Conservation (phyloP, 2,113 vertebrate genomes). For the Laterallus jamaicensis region DNA sequence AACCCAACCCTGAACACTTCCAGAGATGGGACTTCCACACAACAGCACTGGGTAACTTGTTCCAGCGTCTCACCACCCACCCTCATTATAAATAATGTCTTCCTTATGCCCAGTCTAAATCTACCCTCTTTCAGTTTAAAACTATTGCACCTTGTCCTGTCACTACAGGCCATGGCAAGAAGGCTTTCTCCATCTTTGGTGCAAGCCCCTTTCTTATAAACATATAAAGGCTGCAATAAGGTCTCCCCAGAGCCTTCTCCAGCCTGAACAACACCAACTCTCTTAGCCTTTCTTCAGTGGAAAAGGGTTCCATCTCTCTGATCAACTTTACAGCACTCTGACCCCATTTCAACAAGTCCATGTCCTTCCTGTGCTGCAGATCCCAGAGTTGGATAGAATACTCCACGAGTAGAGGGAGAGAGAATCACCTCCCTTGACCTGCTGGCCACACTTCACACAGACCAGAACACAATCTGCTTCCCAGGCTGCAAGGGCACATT, state of each 20-base stretch:
- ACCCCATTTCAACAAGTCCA: neutral
- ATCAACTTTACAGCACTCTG: neutral
- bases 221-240: neutral
- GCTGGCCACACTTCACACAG: neutral
- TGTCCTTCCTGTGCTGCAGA: neutral
- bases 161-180: neutral
- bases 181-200: neutral
- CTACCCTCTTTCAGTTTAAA: neutral
- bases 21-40: neutral
- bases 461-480: neutral
- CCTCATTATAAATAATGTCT: too few species aligned
- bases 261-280: neutral
- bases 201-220: neutral
- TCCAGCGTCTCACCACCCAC: neutral
- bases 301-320: neutral
- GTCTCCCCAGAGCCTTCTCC: neutral
- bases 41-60: neutral
- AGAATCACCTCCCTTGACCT: neutral
- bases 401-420: neutral
- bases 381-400: neutral
- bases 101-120: neutral
- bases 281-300: neutral
- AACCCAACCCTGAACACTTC: neutral
- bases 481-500: neutral
- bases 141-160: neutral